Conservation (phyloP, 2,797 vertebrate species). For the Iguana delicatissima region DNA sequence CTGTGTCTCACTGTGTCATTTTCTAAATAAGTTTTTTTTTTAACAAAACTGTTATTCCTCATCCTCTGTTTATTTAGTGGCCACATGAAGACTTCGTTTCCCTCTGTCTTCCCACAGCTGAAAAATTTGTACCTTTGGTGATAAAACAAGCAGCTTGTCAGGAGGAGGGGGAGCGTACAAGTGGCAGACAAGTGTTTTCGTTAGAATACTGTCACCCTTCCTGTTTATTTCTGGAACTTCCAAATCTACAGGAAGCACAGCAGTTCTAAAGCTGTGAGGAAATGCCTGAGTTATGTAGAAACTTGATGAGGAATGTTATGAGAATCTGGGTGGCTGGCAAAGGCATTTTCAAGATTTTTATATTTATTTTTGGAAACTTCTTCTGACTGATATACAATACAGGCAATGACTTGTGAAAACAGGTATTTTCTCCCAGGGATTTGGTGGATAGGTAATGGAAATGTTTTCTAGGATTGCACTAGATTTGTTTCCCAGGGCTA, state of each 20-base stretch:
- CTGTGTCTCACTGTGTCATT: neutral
- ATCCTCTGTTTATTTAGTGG: conserved; percentile 51
- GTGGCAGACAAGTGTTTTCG: conserved; percentile 15
- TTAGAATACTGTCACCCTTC: conserved; percentile 52
- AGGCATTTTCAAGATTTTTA: conserved; percentile 26
- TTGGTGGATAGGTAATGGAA: neutral
- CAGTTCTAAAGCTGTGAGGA: neutral
- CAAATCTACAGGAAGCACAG: conserved; percentile 16
- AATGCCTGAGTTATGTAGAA: conserved; percentile 46
- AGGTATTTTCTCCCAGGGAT: neutral
- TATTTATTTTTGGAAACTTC: conserved; percentile 26
- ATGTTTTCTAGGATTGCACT: neutral
- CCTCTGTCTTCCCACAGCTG: conserved; percentile 7
- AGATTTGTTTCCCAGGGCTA: neutral
- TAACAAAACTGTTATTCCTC: conserved; percentile 16
- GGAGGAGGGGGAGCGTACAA: neutral
- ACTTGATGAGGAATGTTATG: conserved; percentile 53
- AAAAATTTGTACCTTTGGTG: conserved; percentile 32
- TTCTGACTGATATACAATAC: conserved; percentile 10
- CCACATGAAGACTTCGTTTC: conserved; percentile 23
- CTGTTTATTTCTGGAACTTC: conserved; percentile 47
- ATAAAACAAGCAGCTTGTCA: conserved; percentile 24
- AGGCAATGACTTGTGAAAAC: conserved; percentile 18
- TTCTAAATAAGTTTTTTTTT: conserved; percentile 13
- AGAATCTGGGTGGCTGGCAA: conserved; percentile 5